A percentile compares a stretch with the other conserved stretches of the same genome.
Conservation (phyloP, 2,888 invertebrate genomes). For the Panorpa germanica region DNA sequence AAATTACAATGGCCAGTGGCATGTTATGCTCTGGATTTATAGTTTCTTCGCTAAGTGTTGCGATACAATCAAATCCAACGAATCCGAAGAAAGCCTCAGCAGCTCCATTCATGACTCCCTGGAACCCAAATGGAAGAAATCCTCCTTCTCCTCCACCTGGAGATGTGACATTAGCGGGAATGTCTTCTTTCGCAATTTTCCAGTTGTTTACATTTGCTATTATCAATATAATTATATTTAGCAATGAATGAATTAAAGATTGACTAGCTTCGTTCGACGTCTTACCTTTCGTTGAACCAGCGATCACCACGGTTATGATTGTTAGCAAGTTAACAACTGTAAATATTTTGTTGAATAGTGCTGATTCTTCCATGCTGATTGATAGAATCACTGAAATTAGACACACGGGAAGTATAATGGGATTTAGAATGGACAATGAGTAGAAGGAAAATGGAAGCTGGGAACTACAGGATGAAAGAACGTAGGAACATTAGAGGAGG, state of each 20-base stretch:
- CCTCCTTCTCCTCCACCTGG: constrained; percentile 53
- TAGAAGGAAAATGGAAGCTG: too few species aligned
- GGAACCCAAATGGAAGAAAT: constrained; percentile 67
- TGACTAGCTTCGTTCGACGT: too few species aligned
- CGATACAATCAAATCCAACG: constrained; percentile 85
- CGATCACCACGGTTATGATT: constrained; percentile 63
- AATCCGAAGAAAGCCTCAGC: constrained; percentile 88
- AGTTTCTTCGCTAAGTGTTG: constrained; percentile 82
- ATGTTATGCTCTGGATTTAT: constrained; percentile 73
- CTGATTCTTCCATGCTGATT: constrained; percentile 77
- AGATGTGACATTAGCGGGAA: too few species aligned
- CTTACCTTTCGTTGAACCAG: constrained; percentile 53
- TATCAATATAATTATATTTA: too few species aligned
- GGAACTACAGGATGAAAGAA: too few species aligned
- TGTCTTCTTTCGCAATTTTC: constrained; percentile 43
- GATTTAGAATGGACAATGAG: too few species aligned
- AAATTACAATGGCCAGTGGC: constrained; percentile 72
- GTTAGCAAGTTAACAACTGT: constrained; percentile 66
- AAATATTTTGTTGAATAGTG: constrained; percentile 70
- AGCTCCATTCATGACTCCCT: constrained; percentile 62
- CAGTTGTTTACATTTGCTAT: constrained; percentile 61
- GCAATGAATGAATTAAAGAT: too few species aligned
- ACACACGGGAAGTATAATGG: too few species aligned
- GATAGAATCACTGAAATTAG: constrained; percentile 58
- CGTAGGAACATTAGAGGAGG: too few species aligned